Base-by-base conservation (phyloP, 2,888 invertebrate genomes). In the Dascillus cervinus region DNA sequence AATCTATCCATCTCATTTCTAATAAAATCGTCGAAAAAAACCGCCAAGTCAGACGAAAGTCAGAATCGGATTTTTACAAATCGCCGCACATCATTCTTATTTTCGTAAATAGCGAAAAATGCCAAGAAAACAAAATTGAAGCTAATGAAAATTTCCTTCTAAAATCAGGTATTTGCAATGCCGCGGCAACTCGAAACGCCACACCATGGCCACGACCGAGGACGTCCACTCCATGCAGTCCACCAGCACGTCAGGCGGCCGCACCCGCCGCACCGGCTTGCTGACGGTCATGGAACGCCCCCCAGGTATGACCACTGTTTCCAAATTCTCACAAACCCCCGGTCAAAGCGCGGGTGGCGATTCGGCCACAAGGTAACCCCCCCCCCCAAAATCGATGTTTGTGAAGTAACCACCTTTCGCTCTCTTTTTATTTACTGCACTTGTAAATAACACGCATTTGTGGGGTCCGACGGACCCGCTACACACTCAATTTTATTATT, bases 281-380 rank as follows among this genome's bases (percentile, higher is more conserved):
- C 71, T 84, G 14, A 87, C 90, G 0, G 91, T 90, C 13, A 87
- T 86, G 52, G 89, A 90, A 60, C 67, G 88, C 41, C 84, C 84
- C 10, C 89, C 89, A 64, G 89, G 90, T 90, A 68, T 64, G 66
- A 8, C 10, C n/a, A n/a, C n/a, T n/a, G n/a, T n/a, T n/a, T n/a
- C n/a, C n/a, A n/a, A n/a, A n/a, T n/a, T n/a, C n/a, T n/a, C n/a
- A n/a, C n/a, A n/a, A n/a, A n/a, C n/a, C n/a, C n/a, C n/a, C n/a
- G n/a, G n/a, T n/a, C n/a, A n/a, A n/a, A n/a, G n/a, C n/a, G n/a
- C n/a, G n/a, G n/a, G n/a, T n/a, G n/a, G n/a, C n/a, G n/a, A n/a
- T n/a, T n/a, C n/a, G n/a, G n/a, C n/a, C n/a, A n/a, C n/a, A n/a
- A n/a, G n/a, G n/a, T n/a, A n/a, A n/a, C n/a, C n/a, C n/a, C n/a